Conservation (phyloP, 2,888 invertebrate genomes). For the Serripes groenlandicus region DNA sequence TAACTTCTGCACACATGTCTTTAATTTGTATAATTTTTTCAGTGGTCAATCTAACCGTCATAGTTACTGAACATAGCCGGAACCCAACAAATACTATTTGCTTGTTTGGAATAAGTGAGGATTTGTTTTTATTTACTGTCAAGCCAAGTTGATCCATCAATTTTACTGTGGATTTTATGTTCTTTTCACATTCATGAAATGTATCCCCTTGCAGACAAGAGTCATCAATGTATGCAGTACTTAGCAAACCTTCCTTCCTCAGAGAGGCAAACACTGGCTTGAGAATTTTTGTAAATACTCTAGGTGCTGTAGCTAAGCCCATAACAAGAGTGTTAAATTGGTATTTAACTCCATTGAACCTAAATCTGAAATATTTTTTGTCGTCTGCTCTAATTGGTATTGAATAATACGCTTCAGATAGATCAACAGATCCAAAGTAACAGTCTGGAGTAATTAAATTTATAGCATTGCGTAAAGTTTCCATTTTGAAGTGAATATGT, state of each 20-base stretch:
- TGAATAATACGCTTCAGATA: too few species aligned
- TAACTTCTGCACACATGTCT: not conserved
- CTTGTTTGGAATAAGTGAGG: slow-evolving; percentile 29
- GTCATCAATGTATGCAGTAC: slow-evolving; percentile 10
- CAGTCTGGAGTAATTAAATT: too few species aligned
- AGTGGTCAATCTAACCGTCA: slow-evolving; percentile 35
- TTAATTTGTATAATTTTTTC: not conserved
- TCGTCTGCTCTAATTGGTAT: too few species aligned
- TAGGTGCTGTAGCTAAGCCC: too few species aligned
- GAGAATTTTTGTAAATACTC: too few species aligned
- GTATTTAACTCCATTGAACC: too few species aligned
- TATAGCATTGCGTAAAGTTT: too few species aligned
- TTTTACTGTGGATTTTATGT: slow-evolving; percentile 17
- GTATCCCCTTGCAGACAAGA: slow-evolving; percentile 31
- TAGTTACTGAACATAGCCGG: slow-evolving; percentile 38
- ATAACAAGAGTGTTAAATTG: too few species aligned
- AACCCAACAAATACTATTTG: slow-evolving; percentile 46
- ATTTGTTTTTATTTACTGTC: slow-evolving; percentile 48
- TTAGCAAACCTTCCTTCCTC: too few species aligned
- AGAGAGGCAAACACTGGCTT: too few species aligned
- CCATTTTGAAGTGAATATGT: slow-evolving; percentile 39
- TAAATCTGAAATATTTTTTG: too few species aligned
- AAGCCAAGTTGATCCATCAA: slow-evolving; percentile 41
- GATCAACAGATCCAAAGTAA: too few species aligned
- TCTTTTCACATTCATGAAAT: not conserved